Percentiles rank a stretch among this genome's conserved stretches.
phyloP scores from a whole-genome alignment of 2,797 vertebrate genomes.

The Alcedo quadribrachys region DNA sequence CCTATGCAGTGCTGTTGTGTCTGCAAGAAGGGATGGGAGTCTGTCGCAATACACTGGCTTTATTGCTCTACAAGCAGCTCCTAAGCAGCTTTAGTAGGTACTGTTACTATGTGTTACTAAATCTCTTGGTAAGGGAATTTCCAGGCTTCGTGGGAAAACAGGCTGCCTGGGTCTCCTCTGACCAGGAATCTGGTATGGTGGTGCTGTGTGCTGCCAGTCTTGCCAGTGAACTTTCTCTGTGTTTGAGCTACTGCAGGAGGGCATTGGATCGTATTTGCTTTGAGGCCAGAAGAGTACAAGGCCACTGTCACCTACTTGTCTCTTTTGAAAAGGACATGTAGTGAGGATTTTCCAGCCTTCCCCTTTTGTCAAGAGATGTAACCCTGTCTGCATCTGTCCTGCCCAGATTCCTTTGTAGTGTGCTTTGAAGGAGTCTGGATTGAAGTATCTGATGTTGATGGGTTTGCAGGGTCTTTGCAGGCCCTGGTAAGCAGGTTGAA shows the following conservation, averaged over 20 bases:
- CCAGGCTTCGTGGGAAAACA: not conserved
- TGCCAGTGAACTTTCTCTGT: not conserved
- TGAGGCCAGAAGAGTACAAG: not conserved
- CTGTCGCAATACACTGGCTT: constrained; percentile 26
- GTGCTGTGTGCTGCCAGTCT: not conserved
- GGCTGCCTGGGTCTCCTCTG: not conserved
- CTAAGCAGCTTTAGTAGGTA: constrained; percentile 32
- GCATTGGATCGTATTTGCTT: not conserved
- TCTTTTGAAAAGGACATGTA: not conserved
- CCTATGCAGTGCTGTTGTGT: not conserved
- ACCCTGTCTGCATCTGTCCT: not conserved
- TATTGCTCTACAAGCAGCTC: constrained; percentile 8
- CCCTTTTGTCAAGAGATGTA: not conserved
- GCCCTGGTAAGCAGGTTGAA: not conserved
- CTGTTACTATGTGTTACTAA: constrained; percentile 25
- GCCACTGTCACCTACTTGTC: not conserved
- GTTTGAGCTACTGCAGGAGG: not conserved
- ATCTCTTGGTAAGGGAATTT: constrained; percentile 3
- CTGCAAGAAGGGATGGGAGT: not conserved
- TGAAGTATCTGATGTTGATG: not conserved
- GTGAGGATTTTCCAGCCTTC: not conserved
- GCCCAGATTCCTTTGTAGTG: no score
- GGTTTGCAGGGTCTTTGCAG: not conserved
- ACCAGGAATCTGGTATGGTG: not conserved
- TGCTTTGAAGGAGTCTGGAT: not conserved